Evolutionary conservation across 2,113 vertebrate genomes (phyloP).

Genomic region (Centropristis striata): DNA sequence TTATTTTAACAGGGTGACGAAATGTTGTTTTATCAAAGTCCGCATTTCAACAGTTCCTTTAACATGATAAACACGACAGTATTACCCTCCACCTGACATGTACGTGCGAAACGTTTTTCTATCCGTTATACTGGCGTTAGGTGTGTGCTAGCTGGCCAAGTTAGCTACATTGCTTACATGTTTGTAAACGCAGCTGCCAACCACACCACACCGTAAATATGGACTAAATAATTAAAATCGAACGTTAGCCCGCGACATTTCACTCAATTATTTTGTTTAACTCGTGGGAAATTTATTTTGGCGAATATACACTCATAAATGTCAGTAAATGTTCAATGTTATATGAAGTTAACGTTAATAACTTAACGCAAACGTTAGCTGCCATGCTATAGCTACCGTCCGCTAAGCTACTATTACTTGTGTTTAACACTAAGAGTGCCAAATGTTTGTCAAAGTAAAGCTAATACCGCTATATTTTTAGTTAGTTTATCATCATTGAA

Average conservation of each 20-base stretch:
- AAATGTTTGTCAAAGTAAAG: not conserved
- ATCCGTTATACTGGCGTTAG: not conserved
- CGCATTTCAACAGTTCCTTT: not conserved
- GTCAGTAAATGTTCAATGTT: not conserved
- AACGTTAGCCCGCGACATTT: not conserved
- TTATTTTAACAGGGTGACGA: too few species aligned
- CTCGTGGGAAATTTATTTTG: not conserved
- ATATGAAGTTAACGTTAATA: not conserved
- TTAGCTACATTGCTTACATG: not conserved
- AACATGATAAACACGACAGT: not conserved
- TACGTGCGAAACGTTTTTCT: not conserved
- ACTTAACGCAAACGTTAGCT: not conserved
- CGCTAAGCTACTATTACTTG: too few species aligned
- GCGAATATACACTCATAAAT: not conserved
- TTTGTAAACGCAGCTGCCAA: not conserved
- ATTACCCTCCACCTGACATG: rapidly evolving
- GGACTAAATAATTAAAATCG: rapidly evolving
- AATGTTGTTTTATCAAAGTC: too few species aligned
- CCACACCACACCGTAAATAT: rapidly evolving
- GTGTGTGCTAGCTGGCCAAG: not conserved
- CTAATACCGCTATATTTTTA: not conserved
- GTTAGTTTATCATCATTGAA: not conserved
- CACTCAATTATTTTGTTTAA: not conserved
- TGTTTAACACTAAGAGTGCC: not conserved
- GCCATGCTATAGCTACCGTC: not conserved